phyloP scores from a whole-genome alignment of 2,113 vertebrate species.

The Illadopsis cleaveri region DNA sequence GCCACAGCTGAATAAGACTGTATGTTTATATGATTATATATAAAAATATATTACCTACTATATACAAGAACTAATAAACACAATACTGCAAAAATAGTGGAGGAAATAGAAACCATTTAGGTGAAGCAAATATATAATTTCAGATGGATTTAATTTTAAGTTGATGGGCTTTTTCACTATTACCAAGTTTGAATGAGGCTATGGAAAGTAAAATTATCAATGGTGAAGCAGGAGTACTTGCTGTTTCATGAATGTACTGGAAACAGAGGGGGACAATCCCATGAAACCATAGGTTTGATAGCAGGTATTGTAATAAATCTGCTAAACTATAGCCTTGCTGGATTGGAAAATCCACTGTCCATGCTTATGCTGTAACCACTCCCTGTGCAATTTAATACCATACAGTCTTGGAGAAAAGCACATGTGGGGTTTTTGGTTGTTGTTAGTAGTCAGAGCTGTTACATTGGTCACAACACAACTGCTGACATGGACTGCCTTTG shows the following conservation, averaged over 20 bases:
- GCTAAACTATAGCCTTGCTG: not conserved
- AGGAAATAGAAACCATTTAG: not conserved
- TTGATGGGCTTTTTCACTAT: not conserved
- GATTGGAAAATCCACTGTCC: not conserved
- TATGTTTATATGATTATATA: not conserved
- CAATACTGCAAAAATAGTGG: not conserved
- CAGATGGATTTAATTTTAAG: not conserved
- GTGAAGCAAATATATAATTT: not conserved
- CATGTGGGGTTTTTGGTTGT: rapidly evolving
- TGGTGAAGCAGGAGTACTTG: not conserved
- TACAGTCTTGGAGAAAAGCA: not conserved
- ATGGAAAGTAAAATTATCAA: not conserved
- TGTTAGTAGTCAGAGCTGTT: rapidly evolving
- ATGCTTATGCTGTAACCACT: not conserved
- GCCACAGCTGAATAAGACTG: not conserved
- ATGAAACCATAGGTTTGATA: not conserved
- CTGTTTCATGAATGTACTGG: not conserved
- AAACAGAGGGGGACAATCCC: not conserved
- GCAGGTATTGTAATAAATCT: not conserved
- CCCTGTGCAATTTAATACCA: not conserved
- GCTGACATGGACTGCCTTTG: not conserved
- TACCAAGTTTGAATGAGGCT: not conserved
- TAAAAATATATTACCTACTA: not conserved
- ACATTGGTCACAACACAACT: not conserved
- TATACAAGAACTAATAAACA: not conserved